Evolutionary conservation across 1,140 invertebrate species (phyloP), one percentile per base, ranked within the genome.

Genomic region (Sarcophaga peregrina): DNA sequence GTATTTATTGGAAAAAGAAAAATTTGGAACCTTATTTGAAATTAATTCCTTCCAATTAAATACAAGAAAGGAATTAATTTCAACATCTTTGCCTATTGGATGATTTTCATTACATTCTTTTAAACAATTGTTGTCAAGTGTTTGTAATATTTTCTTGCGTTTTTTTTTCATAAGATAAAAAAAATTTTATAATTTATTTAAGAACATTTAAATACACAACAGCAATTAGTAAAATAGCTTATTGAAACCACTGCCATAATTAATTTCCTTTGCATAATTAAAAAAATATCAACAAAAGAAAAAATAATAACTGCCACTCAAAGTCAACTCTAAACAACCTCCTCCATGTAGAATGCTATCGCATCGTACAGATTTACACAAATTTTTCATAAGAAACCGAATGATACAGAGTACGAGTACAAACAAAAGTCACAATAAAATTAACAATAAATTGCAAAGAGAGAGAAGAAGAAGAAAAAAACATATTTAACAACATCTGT

Each of bases 231-330:
- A 58, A 58, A 58, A 58, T 58, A n/a, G 54, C 54, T 58, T 52
- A 58, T n/a, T 58, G 54, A 58, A 13, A 58, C 54, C 54, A 58
- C 54, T 58, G 54, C 10, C 54, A 13, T n/a, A 58, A 58, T 58
- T 58, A 58, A 58, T 58, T 58, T 58, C 54, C 54, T 58, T 58
- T 58, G 54, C 54, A 58, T 58, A 58, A 58, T 58, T 58, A n/a
- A 58, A n/a, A 11, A 58, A 58, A 11, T 7, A 58, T n/a, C 50
- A 58, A n/a, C 11, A 13, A 11, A 58, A 37, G 4, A 37, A 37
- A 2, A 37, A 37, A 37, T 37, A 37, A 37, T 37, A 58, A 3
- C 11, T 58, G 54, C n/a, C 54, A 58, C 8, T 52, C 50, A 58
- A n/a, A 58, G 54, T n/a, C 54, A 58, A 52, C 50, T n/a, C 6